A percentile compares a stretch with the other conserved stretches of the same genome.
Conservation (phyloP, 2,797 vertebrate species). For the Crocidura indochinensis region DNA sequence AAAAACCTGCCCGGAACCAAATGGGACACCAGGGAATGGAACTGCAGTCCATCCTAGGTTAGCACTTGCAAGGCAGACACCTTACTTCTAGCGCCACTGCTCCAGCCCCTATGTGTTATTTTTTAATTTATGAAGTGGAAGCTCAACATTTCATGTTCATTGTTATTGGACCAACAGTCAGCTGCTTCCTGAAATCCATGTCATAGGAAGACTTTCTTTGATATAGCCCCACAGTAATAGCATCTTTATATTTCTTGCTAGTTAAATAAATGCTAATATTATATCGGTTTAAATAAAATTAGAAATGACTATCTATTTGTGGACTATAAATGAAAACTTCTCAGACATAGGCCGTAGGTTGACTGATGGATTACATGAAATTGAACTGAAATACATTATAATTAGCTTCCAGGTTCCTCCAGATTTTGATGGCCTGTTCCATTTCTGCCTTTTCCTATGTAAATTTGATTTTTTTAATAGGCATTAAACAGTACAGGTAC, state of each 20-base stretch:
- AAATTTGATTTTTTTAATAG: slow-evolving; percentile 68
- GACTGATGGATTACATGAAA: slow-evolving; percentile 66
- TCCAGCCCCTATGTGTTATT: too few relatives aligned
- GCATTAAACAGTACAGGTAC: slow-evolving; percentile 55
- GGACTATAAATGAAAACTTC: slow-evolving; percentile 78
- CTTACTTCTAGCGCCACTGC: too few relatives aligned
- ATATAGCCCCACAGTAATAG: background rate
- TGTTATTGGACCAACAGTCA: background rate
- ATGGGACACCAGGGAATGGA: too few relatives aligned
- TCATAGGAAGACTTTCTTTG: slow-evolving; percentile 2
- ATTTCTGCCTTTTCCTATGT: slow-evolving; percentile 62
- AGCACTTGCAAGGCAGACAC: too few relatives aligned
- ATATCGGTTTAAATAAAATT: slow-evolving; percentile 32
- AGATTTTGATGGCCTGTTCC: slow-evolving; percentile 68
- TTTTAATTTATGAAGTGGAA: background rate
- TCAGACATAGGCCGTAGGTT: slow-evolving; percentile 60
- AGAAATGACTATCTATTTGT: slow-evolving; percentile 68
- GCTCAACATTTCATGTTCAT: background rate
- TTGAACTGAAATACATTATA: slow-evolving; percentile 58
- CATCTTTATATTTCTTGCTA: slow-evolving; percentile 37
- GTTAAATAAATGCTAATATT: slow-evolving; percentile 64
- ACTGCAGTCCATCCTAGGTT: too few relatives aligned
- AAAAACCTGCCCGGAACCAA: too few relatives aligned
- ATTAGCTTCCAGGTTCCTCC: slow-evolving; percentile 50
- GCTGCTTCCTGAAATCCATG: background rate